Evolutionary conservation across 2,888 invertebrate genomes (phyloP).

Genomic region (Therioaphis trifolii): DNA sequence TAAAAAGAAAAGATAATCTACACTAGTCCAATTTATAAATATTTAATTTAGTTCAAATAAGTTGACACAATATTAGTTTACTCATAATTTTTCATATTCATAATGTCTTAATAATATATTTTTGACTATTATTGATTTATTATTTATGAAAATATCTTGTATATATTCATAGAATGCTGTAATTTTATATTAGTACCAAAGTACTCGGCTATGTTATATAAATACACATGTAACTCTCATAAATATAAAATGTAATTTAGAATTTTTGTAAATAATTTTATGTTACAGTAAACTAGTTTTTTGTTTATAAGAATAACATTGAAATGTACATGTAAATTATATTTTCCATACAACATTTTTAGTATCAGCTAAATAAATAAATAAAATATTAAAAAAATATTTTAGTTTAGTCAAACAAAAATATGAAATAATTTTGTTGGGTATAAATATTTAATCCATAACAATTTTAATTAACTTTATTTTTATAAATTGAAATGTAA

Average conservation of each 20-base stretch:
- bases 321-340: too few relatives aligned
- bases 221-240: too few relatives aligned
- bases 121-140: background rate
- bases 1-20: background rate
- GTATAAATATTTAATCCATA: background rate
- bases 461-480: background rate
- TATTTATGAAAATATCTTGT: conserved; percentile 28
- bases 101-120: background rate
- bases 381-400: too few relatives aligned
- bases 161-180: too few relatives aligned
- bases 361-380: background rate
- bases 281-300: background rate
- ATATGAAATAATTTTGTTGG: too few relatives aligned
- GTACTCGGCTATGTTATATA: too few relatives aligned
- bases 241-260: background rate
- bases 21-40: background rate
- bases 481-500: background rate
- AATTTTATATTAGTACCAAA: too few relatives aligned
- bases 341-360: too few relatives aligned
- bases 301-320: background rate
- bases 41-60: background rate
- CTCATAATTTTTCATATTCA: background rate
- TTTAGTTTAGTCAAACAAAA: too few relatives aligned
- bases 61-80: background rate
- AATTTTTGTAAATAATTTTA: background rate